Evolutionary conservation across 2,888 invertebrate genomes (phyloP).

Genomic region (Uropetala carovei): DNA sequence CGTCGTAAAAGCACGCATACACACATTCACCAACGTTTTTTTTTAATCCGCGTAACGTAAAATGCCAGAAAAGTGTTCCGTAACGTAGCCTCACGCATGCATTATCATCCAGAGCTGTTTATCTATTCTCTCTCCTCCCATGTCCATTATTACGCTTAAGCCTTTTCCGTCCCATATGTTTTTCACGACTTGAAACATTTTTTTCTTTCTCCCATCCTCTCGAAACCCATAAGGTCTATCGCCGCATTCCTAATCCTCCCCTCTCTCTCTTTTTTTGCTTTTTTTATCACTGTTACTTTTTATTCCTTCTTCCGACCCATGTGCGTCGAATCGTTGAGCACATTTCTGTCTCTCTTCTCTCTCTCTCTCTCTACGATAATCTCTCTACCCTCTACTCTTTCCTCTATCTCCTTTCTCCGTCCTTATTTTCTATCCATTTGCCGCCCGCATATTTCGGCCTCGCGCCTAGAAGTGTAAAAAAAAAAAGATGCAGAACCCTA

Average conservation of each 20-base stretch:
- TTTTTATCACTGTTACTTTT: conserved; percentile 32
- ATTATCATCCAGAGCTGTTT: not conserved
- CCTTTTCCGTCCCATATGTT: conserved; percentile 23
- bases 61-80: not conserved
- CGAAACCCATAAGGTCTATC: conserved; percentile 51
- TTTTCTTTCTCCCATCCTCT: not conserved
- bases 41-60: not conserved
- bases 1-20: not conserved
- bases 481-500: no score
- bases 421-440: no score
- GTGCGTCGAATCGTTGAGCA: conserved; percentile 21
- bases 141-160: conserved; percentile 23
- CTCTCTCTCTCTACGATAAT: not conserved
- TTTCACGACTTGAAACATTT: not conserved
- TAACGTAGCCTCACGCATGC: not conserved
- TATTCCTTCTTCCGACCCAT: conserved; percentile 7
- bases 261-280: not conserved
- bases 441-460: no score
- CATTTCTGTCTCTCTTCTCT: conserved; percentile 1
- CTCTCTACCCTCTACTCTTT: not conserved
- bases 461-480: no score
- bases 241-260: conserved; percentile 23
- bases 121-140: not conserved
- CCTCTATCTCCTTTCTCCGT: not conserved
- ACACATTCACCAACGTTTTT: not conserved